These are phyloP conservation scores for Grammomys surdaster DNA, from an alignment of 2,113 vertebrate species.

Conservation along the genomic window DNA sequence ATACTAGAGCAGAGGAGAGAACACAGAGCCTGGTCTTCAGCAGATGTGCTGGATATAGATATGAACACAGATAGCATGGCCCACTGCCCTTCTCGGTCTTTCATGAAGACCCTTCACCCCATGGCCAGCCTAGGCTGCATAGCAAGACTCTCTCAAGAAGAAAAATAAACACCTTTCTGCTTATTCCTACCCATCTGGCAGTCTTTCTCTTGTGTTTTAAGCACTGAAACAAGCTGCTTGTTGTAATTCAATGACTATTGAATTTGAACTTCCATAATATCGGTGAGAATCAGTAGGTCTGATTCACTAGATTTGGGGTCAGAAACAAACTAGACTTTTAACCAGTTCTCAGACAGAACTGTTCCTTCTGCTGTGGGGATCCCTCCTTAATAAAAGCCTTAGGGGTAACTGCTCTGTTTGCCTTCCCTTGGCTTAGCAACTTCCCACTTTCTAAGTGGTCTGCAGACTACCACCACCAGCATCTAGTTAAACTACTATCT, in stretches of 20 bases:
- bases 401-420: not conserved
- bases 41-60: not conserved
- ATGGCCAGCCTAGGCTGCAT: not conserved
- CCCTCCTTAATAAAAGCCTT: not conserved
- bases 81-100: not conserved
- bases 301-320: not conserved
- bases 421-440: not conserved
- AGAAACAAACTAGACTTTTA: not conserved
- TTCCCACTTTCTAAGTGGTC: not conserved
- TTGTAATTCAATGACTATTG: not conserved
- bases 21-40: not conserved
- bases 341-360: not conserved
- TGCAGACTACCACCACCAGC: not conserved
- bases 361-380: not conserved
- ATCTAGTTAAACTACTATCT: not conserved
- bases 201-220: not conserved
- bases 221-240: not conserved
- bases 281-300: not conserved
- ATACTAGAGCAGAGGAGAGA: not conserved
- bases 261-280: not conserved
- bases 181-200: not conserved
- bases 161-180: not conserved
- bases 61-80: not conserved
- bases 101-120: not conserved
- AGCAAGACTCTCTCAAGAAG: not conserved